Evolutionary conservation across 2,888 invertebrate genomes (phyloP), one percentile per base, ranked within the genome.

Genomic region (Phania funesta): DNA sequence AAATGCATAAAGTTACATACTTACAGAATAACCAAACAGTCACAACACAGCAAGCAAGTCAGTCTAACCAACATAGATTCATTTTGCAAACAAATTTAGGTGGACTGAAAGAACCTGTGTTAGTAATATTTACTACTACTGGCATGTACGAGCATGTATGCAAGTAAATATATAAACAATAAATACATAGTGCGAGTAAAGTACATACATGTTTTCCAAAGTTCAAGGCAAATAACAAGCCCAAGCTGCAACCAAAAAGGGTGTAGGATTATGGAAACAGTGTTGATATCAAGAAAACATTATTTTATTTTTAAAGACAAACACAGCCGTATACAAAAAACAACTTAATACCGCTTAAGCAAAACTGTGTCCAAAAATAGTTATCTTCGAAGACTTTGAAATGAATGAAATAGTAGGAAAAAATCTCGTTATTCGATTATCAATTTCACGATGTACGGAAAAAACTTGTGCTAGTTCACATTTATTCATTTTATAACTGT

Each of bases 201-300:
- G 16, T 9, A 20, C 24, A 46, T 16, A 71, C 35, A 20, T 56
- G 41, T 52, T 62, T 62, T 20, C n/a, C 26, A 60, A 80, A 80
- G 80, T 80, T 80, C 80, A 80, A 80, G 75, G 80, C 60, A 67
- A 76, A 54, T 73, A 20, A 56, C n/a, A 75, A 50, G 58, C 0
- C 60, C n/a, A 50, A 56, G 22, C 41, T 46, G 2, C 22, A 46
- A 46, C 8, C 16, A 54, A 73, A 60, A 35, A n/a, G 24, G 50
- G 38, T 18, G 26, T 48, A 26, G 35, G 26, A 48, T 35, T 13
- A 24, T 9, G 4, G 41, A 38, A 50, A 26, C 18, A 48, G 48
- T 9, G 22, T 50, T 64, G 16, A 64, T 11, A 26, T 1, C 7
- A 60, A 60, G 1, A 44, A 18, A 44, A 24, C 13, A 26, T 18